Conservation (phyloP, 2,888 invertebrate species). For the Anodontia alba region DNA sequence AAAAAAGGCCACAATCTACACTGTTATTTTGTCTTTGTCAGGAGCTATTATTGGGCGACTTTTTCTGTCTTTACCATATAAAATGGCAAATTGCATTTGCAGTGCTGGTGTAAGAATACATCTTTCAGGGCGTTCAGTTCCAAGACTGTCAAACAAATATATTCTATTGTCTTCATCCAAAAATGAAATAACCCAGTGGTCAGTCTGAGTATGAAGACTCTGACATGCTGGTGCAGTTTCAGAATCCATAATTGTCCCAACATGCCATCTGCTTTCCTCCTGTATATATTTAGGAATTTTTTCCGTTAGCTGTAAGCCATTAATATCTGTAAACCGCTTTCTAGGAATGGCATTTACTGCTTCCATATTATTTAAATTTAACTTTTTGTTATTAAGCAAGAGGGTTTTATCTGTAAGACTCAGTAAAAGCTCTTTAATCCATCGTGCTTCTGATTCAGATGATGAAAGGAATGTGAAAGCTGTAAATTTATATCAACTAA, state of each 20-base stretch:
- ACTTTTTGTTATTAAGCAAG: conserved; percentile 6
- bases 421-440: not conserved
- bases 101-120: not conserved
- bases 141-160: not conserved
- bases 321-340: conserved; percentile 13
- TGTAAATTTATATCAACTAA: too few species aligned
- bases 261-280: conserved; percentile 15
- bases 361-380: conserved; percentile 35
- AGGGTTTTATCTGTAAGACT: not conserved
- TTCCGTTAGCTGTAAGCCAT: conserved; percentile 35
- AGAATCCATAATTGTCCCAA: conserved; percentile 6
- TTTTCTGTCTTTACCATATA: not conserved
- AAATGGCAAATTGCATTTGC: not conserved
- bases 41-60: not conserved
- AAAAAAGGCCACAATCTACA: not conserved
- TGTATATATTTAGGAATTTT: conserved; percentile 25
- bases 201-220: conserved; percentile 30
- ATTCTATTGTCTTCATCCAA: not conserved
- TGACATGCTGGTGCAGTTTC: conserved; percentile 21
- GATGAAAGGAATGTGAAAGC: too few species aligned
- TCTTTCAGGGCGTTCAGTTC: not conserved
- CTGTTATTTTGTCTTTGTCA: not conserved
- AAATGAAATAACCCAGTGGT: conserved; percentile 29
- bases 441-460: too few species aligned
- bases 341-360: conserved; percentile 33